Evolutionary conservation across 1,140 invertebrate species (phyloP), one percentile per base, ranked within the genome.

Genomic region (Drosophila oshimai): DNA sequence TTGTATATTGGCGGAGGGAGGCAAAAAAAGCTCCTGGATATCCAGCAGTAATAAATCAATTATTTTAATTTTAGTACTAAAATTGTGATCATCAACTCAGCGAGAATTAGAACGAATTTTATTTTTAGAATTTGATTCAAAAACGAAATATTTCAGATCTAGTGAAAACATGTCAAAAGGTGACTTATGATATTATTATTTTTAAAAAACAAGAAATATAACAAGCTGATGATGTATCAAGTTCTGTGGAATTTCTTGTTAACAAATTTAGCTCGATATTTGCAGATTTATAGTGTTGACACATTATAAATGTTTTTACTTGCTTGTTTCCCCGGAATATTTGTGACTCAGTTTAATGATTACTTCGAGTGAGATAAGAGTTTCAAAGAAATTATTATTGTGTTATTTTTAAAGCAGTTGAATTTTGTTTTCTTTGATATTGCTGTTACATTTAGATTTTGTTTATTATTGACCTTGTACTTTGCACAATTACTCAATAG

Each of bases 31-130:
- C 20, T n/a, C n/a, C 24, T 7, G 26, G 5, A 45, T 15, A 31
- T 68, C 18, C 58, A 37, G 50, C 39, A 73, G 50, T 50, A 53
- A 58, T 73, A 58, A 72, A 69, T 72, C 70, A 64, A 79, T 79
- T 70, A 79, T 70, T 65, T 54, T 53, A 45, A 72, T 62, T 61
- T 36, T 6, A 2, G 0, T 12, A 12, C 7, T 41, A 7, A 24
- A 39, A 22, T 34, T 24, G 3, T 3, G 5, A 53, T 20, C 17
- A 10, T 4, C 12, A 15, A 37, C 7, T 33, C 2, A 7, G 6
- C 2, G 2, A 29, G 18, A 4, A 22, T 33, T 3, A 10, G 2
- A 9, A 22, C n/a, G 3, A 29, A 10, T 18, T 31, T 0, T 1
- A 33, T 9, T 36, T 15, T 17, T 0, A 17, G 7, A n/a, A n/a